phyloP scores from a whole-genome alignment of 23 tunicate species.

The Halocynthia aurantium region DNA sequence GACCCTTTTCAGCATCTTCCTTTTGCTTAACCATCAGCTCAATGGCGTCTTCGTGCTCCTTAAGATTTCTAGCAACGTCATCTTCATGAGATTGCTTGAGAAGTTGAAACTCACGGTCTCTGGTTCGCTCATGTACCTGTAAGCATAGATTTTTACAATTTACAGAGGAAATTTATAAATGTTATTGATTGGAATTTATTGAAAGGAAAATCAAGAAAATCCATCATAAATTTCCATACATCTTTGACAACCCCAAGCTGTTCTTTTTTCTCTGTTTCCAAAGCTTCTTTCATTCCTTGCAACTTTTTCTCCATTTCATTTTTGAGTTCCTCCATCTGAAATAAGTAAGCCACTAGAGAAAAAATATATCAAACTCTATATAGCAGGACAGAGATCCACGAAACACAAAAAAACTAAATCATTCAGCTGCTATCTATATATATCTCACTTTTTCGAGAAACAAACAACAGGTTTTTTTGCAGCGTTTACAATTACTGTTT shows the following conservation, averaged over 20 bases:
- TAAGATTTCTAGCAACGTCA: constrained; percentile 23
- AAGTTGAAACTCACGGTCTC: constrained; percentile 56
- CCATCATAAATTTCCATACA: constrained; percentile 21
- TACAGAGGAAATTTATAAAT: background rate
- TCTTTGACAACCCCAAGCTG: constrained; percentile 84
- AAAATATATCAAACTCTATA: background rate
- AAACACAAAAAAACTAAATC: too few relatives aligned
- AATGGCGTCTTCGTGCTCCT: constrained; percentile 32
- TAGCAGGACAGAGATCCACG: background rate
- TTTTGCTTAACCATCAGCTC: constrained; percentile 39
- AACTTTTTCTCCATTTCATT: constrained; percentile 55
- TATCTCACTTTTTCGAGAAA: constrained; percentile 24
- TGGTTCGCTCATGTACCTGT: constrained; percentile 70
- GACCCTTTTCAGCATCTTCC: constrained; percentile 27
- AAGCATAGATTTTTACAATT: background rate
- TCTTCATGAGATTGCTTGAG: constrained; percentile 62
- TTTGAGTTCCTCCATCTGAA: constrained; percentile 87
- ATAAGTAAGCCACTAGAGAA: background rate
- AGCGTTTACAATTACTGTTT: constrained; percentile 4
- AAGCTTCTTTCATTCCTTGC: constrained; percentile 24
- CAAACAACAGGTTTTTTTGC: constrained; percentile 13
- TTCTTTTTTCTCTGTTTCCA: constrained; percentile 52
- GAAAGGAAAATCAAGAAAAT: background rate
- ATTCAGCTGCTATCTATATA: background rate
- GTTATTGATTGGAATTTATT: background rate